These are phyloP conservation scores for Sphinx pinastri DNA, from an alignment of 2,888 invertebrate species.

Conservation along the genomic window DNA sequence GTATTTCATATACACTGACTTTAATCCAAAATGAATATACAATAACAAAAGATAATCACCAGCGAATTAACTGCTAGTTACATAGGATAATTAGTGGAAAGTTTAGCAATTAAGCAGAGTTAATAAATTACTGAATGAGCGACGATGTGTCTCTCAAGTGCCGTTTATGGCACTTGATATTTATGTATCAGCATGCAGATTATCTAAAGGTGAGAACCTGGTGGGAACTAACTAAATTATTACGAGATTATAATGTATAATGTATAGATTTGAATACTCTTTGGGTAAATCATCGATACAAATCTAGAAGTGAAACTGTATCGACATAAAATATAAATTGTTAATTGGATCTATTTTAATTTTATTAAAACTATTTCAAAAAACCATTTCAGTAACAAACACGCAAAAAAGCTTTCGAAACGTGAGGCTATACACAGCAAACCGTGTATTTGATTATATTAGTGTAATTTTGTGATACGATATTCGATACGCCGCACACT, in stretches of 20 bases:
- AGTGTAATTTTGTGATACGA: neutral
- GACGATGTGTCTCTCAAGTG: constrained; percentile 59
- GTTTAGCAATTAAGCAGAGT: constrained; percentile 57
- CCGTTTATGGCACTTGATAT: constrained; percentile 47
- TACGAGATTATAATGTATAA: neutral
- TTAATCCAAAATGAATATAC: constrained; percentile 38
- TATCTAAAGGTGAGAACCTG: constrained; percentile 9
- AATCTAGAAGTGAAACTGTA: no score
- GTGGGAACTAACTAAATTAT: neutral
- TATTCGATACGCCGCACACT: constrained; percentile 15
- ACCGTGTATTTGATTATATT: neutral
- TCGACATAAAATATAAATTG: no score
- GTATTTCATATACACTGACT: neutral
- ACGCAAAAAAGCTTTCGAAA: no score
- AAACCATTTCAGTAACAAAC: no score
- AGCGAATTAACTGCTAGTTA: constrained; percentile 53
- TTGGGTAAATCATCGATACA: no score
- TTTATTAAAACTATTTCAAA: no score
- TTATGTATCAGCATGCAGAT: constrained; percentile 27
- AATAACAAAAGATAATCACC: constrained; percentile 46
- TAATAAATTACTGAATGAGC: constrained; percentile 64
- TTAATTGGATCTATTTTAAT: no score
- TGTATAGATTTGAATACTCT: neutral
- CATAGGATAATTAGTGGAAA: constrained; percentile 51
- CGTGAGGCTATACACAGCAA: neutral